phyloP scores from a whole-genome alignment of 2,113 vertebrate species.

The Corythaixoides concolor region DNA sequence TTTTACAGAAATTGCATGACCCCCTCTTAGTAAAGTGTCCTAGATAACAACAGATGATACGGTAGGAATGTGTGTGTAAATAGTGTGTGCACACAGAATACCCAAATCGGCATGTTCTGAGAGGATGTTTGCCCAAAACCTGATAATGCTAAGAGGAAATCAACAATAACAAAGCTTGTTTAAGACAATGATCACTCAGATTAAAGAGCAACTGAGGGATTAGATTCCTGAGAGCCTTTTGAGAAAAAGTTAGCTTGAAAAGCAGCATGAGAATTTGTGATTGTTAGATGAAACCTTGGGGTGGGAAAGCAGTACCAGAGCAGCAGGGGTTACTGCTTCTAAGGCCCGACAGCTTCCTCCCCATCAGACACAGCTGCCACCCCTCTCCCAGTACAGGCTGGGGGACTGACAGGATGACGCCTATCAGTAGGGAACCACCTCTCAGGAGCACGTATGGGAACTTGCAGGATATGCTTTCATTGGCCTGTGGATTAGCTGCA shows the following conservation, averaged over 20 bases:
- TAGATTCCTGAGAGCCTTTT: not conserved
- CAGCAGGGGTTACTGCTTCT: not conserved
- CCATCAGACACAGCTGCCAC: rapidly evolving
- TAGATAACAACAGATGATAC: not conserved
- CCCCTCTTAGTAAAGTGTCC: not conserved
- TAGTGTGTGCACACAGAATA: not conserved
- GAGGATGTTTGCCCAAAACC: slow-evolving; percentile 2
- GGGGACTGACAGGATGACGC: not conserved
- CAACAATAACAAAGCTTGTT: not conserved
- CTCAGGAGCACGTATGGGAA: rapidly evolving
- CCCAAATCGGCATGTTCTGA: not conserved
- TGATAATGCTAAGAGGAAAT: not conserved
- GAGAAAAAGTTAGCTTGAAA: not conserved
- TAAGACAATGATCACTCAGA: not conserved
- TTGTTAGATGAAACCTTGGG: not conserved
- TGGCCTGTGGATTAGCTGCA: rapidly evolving
- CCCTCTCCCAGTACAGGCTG: not conserved
- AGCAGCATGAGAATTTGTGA: not conserved
- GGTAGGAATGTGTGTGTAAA: not conserved
- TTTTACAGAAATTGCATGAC: not conserved
- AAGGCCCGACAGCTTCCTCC: not conserved
- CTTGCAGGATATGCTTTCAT: rapidly evolving
- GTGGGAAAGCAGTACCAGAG: not conserved
- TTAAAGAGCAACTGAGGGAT: not conserved
- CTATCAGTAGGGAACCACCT: rapidly evolving